Evolutionary conservation across 1,140 invertebrate genomes (phyloP), one percentile per base, ranked within the genome.

Genomic region (Hycleus cichorii): DNA sequence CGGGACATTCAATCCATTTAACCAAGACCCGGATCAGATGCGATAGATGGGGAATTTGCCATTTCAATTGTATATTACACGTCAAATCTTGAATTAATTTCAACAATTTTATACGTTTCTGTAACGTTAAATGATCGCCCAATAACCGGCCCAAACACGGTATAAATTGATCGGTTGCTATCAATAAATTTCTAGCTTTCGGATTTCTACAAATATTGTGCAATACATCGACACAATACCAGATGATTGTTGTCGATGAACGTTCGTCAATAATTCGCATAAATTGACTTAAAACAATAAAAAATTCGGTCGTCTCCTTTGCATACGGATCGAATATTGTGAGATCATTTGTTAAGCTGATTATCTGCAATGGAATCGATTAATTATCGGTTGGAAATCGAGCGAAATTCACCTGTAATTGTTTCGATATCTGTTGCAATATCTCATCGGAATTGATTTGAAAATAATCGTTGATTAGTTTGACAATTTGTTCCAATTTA

Each of bases 81-180:
- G 85, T 85, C 55, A 88, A 75, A 62, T 86, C 83, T 78, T 81
- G 79, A 75, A 83, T 77, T 39, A 81, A 73, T 51, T 70, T 72
- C 18, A 81, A 67, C 8, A 82, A 60, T 48, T 76, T 75, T 32
- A 78, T 72, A 74, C 77, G 79, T 61, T 82, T 81, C 25, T 80
- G 77, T 63, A 72, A 74, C 55, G 74, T 74, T 56, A 80, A 71
- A 26, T 78, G 68, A 59, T 78, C 73, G 12, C 72, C 76, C n/a
- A 87, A 68, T 39, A 86, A 64, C 60, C 77, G 74, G 7, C 83
- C 75, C 9, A 88, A 66, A 53, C 82, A 78, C 24, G 83, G 83
- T 62, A 84, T 74, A 70, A 86, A 88, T 75, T 83, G 83, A 61
- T 85, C 87, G 2, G 80, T 85, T 55, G 86, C 80, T 32, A 83